Base-by-base conservation (phyloP, 92 coral and sea anemone species). In the Palythoa grandiflora region DNA sequence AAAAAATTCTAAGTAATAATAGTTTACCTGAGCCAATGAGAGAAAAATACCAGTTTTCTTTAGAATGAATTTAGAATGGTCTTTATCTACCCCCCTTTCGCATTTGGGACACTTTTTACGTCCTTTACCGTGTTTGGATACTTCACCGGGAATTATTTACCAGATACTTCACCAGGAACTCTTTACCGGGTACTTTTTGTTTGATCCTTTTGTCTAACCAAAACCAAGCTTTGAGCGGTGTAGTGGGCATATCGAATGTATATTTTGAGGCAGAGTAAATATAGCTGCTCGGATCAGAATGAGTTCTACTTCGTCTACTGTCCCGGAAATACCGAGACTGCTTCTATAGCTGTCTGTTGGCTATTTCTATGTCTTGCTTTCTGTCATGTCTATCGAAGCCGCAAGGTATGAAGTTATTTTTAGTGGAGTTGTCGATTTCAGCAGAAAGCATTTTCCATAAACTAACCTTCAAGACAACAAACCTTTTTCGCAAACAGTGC, bases 91-190 rank as follows among this genome's bases (percentile, higher is more conserved):
- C 21, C 92, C 93, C 87, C 92, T 79, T 72, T 91, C 94, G 52
- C 94, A 94, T 68, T 94, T 94, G 47, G 96, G 93, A 91, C 94
- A 94, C 71, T 39, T 75, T 80, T 87, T 86, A 77, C 88, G 87
- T 20, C 74, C 78, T 87, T 94, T 89, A 12, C 94, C 92, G 68
- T 94, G 93, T 59, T 71, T 38, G 36, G 92, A 91, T 52, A 89
- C 78, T 19, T 37, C 59, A 66, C 88, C 83, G 35, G 94, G 96
- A 73, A 91, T 88, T 79, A 93, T 87, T 28, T 28, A 28, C 28
- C 28, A 28, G 28, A 28, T 28, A 28, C 28, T 28, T 28, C 28
- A 28, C 28, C 28, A 28, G 28, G 28, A 28, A 28, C 28, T 28
- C 28, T 28, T 28, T 28, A 28, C 28, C 28, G 28, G 28, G 80